Base-by-base conservation (phyloP, 2,888 invertebrate species). In the Melinaea menophilus region DNA sequence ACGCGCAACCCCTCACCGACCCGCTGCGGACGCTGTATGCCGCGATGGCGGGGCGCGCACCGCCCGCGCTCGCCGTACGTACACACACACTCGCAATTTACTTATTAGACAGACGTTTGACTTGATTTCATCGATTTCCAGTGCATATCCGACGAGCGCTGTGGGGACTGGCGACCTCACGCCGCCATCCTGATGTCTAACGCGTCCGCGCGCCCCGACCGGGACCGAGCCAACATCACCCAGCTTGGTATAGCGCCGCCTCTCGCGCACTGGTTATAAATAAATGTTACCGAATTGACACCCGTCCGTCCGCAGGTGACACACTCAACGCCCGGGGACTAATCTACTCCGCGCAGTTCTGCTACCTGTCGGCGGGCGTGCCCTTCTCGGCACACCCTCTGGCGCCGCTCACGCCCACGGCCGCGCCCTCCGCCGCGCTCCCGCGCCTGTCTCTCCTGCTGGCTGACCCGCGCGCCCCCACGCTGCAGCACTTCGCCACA, bases 111-210 rank as follows among this genome's bases (percentile, higher is more conserved):
- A 5, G 55, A 7, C 34, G 35, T 11, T 7, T 57, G 5, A 47
- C 51, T 13, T 7, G 3, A 45, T 4, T 12, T 13, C 35, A 0
- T 56, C 12, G 57, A 55, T 61, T 77, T 80, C 57, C 80, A 94
- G 94, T 92, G 93, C 76, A 92, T 92, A 70, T 80, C 92, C 45
- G 95, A 95, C 79, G 94, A 94, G 74, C 93, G 93, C 72, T 95
- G 95, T 95, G 96, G 94, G 62, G 98, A 98, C 88, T 99, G 99
- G 99, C 93, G 98, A 67, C 97, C 98, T 33, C 99, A 99, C 91
- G 92, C 98, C 62, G 98, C 99, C 65, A 97, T 99, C 94, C 94
- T 99, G 74, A 92, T 99, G 61, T 95, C 98, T 67, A 97, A 97
- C 86, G 93, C 95, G 12, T 93, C 95, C 11, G 92, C 92, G 70